Percentiles rank a stretch among this genome's conserved stretches.
These are phyloP conservation scores for Blastomussa wellsi DNA, from an alignment of 92 coral and sea anemone species.

Conservation along the genomic window DNA sequence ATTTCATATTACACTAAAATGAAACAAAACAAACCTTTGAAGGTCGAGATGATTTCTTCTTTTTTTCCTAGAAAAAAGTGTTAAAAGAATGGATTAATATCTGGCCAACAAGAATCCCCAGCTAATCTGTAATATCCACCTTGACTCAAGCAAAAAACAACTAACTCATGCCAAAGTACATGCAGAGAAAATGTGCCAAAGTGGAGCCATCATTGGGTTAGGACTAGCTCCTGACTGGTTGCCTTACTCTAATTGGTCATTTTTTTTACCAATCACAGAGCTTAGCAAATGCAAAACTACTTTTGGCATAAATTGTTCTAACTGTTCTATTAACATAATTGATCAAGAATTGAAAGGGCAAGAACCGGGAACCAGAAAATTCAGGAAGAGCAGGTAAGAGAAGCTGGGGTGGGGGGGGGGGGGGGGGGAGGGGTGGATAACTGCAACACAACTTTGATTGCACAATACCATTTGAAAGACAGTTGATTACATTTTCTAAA, in stretches of 20 bases:
- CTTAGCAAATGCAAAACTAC: neutral
- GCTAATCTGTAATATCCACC: neutral
- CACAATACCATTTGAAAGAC: too few species aligned
- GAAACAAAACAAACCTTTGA: conserved; percentile 17
- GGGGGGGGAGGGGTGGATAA: too few species aligned
- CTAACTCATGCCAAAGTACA: neutral
- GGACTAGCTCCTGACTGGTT: neutral
- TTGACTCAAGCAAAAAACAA: neutral
- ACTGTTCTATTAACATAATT: neutral
- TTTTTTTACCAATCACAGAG: neutral
- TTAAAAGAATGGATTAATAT: neutral
- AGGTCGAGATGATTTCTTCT: conserved; percentile 27
- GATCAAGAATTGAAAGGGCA: neutral
- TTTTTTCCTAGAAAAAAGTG: conserved; percentile 25
- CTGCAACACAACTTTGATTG: too few species aligned
- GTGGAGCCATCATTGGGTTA: neutral
- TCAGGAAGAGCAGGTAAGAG: too few species aligned
- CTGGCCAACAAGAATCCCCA: neutral
- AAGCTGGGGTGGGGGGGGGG: too few species aligned
- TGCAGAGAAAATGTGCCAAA: neutral
- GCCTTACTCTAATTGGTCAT: neutral
- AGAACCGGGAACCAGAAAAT: too few species aligned
- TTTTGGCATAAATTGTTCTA: neutral
- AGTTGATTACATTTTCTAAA: too few species aligned
- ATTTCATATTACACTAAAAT: neutral